These are phyloP conservation scores for Gymnocypris eckloni DNA, from an alignment of 2,797 vertebrate species.

Conservation along the genomic window DNA sequence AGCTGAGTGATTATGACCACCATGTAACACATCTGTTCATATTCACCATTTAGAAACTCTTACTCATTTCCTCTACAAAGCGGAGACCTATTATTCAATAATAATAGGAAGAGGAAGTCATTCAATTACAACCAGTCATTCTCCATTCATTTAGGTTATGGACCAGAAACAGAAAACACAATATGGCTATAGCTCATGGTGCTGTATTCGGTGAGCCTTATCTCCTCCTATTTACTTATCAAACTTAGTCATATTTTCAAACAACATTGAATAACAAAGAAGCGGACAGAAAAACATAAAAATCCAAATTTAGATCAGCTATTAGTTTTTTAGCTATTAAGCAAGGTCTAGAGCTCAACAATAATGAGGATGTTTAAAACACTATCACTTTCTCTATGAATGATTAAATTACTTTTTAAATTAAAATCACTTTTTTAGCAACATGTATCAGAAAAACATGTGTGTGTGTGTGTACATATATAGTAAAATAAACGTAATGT, in stretches of 20 bases:
- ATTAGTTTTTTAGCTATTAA: neutral
- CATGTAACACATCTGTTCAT: constrained; percentile 38
- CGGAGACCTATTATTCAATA: constrained; percentile 4
- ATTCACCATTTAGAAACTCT: constrained; percentile 37
- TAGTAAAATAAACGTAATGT: neutral
- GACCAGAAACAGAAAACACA: constrained; percentile 35
- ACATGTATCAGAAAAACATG: neutral
- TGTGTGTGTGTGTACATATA: neutral
- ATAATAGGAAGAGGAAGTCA: constrained; percentile 23
- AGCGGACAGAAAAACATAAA: neutral
- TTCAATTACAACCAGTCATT: constrained; percentile 32
- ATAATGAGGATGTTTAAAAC: neutral
- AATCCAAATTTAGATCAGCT: neutral
- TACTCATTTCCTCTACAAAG: constrained; percentile 42
- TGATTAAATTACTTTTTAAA: neutral
- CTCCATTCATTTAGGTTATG: constrained; percentile 31
- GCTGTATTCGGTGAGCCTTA: neutral
- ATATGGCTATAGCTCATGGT: neutral
- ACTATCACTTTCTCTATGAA: neutral
- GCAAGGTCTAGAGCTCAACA: neutral
- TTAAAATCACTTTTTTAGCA: neutral
- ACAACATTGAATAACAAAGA: neutral
- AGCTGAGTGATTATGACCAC: constrained; percentile 23
- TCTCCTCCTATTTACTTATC: neutral
- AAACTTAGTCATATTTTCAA: neutral